Percentiles rank a stretch among this genome's conserved stretches.
phyloP scores from a whole-genome alignment of 2,113 vertebrate species.

The Paraplagusia blochii region DNA sequence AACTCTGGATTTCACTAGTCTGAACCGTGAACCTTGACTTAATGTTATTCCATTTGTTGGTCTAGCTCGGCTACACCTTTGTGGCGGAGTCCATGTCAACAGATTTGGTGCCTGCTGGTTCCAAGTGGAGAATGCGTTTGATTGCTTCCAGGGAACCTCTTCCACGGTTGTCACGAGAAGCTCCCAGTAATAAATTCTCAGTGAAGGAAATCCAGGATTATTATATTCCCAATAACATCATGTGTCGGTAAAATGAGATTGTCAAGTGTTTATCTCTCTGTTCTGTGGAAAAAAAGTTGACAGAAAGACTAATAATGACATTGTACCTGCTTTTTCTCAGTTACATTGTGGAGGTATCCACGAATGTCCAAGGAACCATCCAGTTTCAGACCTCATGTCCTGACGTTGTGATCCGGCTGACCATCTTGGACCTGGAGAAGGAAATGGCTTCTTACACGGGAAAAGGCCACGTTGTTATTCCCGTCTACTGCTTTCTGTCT shows the following conservation, averaged over 20 bases:
- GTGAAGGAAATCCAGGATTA: conserved; percentile 82
- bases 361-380: conserved; percentile 75
- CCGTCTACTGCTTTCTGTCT: conserved; percentile 78
- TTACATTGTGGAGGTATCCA: conserved; percentile 73
- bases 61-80: conserved; percentile 88
- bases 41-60: not conserved
- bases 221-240: conserved; percentile 83
- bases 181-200: conserved; percentile 71
- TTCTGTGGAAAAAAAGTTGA: too few species aligned
- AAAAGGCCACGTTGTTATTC: conserved; percentile 83
- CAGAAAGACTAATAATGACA: not conserved
- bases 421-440: conserved; percentile 81
- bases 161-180: conserved; percentile 68
- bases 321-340: conserved; percentile 56
- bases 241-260: conserved; percentile 85
- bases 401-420: conserved; percentile 79
- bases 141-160: conserved; percentile 76
- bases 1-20: too few species aligned
- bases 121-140: conserved; percentile 83
- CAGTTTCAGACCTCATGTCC: conserved; percentile 82
- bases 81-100: conserved; percentile 79
- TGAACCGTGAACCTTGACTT: not conserved
- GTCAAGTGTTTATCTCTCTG: too few species aligned
- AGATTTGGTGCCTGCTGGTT: conserved; percentile 53
- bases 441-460: conserved; percentile 70